Base-by-base conservation (phyloP, 2,888 invertebrate species). In the Spisula solida region DNA sequence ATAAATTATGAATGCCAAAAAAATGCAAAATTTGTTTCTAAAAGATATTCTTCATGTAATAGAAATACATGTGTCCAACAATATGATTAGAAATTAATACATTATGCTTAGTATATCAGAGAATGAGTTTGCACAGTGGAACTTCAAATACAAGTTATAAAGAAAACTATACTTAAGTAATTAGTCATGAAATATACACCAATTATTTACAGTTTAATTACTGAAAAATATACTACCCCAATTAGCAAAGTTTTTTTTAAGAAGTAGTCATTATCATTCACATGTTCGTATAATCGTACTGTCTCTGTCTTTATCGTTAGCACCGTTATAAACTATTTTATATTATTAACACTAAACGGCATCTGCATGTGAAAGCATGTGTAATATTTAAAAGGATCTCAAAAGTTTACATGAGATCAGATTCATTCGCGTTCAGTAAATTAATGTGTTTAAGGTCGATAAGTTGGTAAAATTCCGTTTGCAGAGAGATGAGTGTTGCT, bases 1-100 rank as follows among this genome's bases (percentile, higher is more conserved):
- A 75, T 75, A 34, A 75, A 34, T 75, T 31, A 75, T 75, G 18
- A 75, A 75, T 75, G 75, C 75, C 75, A 75, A 75, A 70, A 70
- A 70, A 34, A 31, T 75, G 34, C 34, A 75, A 75, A 75, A 31
- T 12, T 75, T 31, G n/a, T 66, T 66, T 25, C 60, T 25, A 25
- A 6, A 0, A 25, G 1, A 66, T n/a, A 25, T 25, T 66, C n/a
- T 25, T 25, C 41, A 41, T 66, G 60, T 66, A 25, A 25, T 25
- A 25, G n/a, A 66, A 66, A 66, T 0, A 66, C 60, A 66, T 51
- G 6, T 16, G 51, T 66, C 10, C 25, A 66, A n/a, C n/a, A 66
- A 66, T 25, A 12, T 66, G 25, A 5, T 25, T 10, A 8, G 60
- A 16, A 0, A 25, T 66, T 66, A 2, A 8, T 5, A 41, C 8